A percentile compares a stretch with the other conserved stretches of the same genome.
Conservation (phyloP, 2,888 invertebrate species). For the Salticus scenicus region DNA sequence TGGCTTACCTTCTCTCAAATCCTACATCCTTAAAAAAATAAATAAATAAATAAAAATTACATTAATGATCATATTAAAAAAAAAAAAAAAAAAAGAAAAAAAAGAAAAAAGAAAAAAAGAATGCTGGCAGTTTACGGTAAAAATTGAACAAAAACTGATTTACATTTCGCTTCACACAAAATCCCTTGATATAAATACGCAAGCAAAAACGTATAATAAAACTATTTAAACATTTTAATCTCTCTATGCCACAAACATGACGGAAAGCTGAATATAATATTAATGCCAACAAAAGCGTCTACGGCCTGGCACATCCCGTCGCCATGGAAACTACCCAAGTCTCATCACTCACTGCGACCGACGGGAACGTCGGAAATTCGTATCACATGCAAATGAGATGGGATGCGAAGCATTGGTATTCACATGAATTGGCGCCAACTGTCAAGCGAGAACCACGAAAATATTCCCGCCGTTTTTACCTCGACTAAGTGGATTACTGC, state of each 20-base stretch:
- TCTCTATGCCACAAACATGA: neutral
- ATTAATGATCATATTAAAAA: too few species aligned
- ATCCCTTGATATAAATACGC: too few species aligned
- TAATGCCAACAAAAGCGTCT: conserved; percentile 2
- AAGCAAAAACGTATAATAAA: neutral
- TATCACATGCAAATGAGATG: conserved; percentile 11
- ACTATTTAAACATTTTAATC: conserved; percentile 7
- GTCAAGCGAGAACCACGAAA: neutral
- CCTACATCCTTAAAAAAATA: too few species aligned
- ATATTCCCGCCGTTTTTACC: neutral
- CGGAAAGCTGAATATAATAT: neutral
- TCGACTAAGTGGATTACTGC: neutral
- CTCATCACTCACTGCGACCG: neutral
- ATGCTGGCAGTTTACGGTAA: too few species aligned
- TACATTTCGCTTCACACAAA: neutral
- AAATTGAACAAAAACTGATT: neutral
- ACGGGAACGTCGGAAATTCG: neutral
- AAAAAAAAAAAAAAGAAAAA: too few species aligned
- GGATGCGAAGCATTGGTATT: neutral
- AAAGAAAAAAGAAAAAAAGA: too few species aligned
- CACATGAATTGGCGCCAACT: conserved; percentile 1
- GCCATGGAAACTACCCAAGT: neutral
- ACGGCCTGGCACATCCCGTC: neutral
- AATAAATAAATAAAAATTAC: too few species aligned
- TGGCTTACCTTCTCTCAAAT: too few species aligned